These are phyloP conservation scores for Pasiphila rectangulata DNA, from an alignment of 2,888 invertebrate genomes.

Conservation along the genomic window DNA sequence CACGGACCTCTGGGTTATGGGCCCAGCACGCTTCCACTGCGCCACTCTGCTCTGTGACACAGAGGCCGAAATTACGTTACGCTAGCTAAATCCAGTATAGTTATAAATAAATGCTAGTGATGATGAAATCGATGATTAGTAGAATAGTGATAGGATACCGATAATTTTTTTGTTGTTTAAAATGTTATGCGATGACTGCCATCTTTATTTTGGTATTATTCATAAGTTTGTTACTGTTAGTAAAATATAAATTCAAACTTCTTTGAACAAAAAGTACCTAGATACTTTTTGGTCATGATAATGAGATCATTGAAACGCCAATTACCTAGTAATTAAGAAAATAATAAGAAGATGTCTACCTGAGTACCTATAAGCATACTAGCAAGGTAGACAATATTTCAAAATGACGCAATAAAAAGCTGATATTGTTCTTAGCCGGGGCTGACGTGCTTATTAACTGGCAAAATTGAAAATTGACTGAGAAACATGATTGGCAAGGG, in stretches of 20 bases:
- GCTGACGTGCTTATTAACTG: slow-evolving; percentile 75
- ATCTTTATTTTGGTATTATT: too few species aligned
- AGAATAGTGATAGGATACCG: too few species aligned
- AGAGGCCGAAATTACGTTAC: slow-evolving; percentile 35
- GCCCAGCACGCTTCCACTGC: slow-evolving; percentile 90
- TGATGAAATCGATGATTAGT: slow-evolving; percentile 2
- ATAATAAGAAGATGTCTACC: too few species aligned
- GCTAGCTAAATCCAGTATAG: background rate
- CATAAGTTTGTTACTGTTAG: too few species aligned
- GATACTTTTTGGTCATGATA: too few species aligned
- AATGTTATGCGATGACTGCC: too few species aligned
- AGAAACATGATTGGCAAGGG: slow-evolving; percentile 76
- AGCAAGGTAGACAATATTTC: slow-evolving; percentile 14
- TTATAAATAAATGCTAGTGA: background rate
- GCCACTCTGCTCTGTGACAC: slow-evolving; percentile 82
- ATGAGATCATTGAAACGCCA: too few species aligned
- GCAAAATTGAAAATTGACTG: slow-evolving; percentile 79
- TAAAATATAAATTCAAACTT: too few species aligned
- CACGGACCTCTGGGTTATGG: slow-evolving; percentile 95
- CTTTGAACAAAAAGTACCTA: too few species aligned
- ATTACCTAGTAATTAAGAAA: background rate
- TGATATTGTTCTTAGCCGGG: slow-evolving; percentile 62
- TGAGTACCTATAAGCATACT: background rate
- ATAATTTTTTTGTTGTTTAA: too few species aligned
- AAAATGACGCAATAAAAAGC: slow-evolving; percentile 47